Evolutionary conservation across 2,888 invertebrate genomes (phyloP), one percentile per base, ranked within the genome.

Genomic region (Craniophora ligustri): DNA sequence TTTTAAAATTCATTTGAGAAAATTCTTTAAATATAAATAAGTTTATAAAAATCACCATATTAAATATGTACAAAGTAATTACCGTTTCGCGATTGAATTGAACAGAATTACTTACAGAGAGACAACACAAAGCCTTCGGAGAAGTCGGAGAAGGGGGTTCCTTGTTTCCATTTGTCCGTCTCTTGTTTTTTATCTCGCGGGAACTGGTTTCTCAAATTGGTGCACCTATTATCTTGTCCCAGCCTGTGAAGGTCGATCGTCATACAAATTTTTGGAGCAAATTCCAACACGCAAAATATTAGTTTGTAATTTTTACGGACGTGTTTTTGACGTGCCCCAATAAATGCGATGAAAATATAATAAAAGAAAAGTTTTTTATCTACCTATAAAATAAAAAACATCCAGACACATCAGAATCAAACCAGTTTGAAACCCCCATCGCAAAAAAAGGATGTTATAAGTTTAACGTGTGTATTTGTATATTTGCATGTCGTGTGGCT

Each of bases 281-380:
- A 92, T 92, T 91, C 91, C 91, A 67, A 85, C 92, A 92, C 91
- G 92, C 92, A 89, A 90, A 92, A 91, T 89, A 91, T 89, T 86
- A 78, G 78, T 78, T 72, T 76, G 78, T 79, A 75, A 77, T 84
- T 80, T 81, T 61, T 57, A 63, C 55, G 59, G 75, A 78, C 74
- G 66, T 72, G 68, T 68, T 72, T 71, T 67, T 70, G 67, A 74
- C 70, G 64, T 55, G 59, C 44, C 61, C 11, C 34, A 38, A 41
- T 36, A 38, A 56, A 62, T 26, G 13, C 34, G 32, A 46, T 30
- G 13, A 67, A 60, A 67, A 41, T 34, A 19, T 2, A 8, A 30
- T 41, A n/a, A n/a, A n/a, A n/a, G n/a, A n/a, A n/a, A n/a, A n/a
- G n/a, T n/a, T n/a, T n/a, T n/a, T n/a, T n/a, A n/a, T n/a, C n/a